Evolutionary conservation across 1,140 invertebrate genomes (phyloP).

Genomic region (Papilio dardanus): DNA sequence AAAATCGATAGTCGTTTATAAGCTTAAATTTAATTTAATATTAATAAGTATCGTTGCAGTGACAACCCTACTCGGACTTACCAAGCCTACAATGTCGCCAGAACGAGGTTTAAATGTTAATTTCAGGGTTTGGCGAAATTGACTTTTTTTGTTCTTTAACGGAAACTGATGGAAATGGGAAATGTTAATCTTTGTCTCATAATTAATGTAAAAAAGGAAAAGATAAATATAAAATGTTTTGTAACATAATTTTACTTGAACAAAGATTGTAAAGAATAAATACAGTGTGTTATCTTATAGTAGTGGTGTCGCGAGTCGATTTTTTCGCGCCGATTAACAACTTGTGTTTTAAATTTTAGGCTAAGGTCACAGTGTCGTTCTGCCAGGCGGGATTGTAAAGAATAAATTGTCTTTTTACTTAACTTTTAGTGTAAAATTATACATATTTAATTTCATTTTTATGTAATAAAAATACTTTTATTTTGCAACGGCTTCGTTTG

Average conservation of each 20-base stretch:
- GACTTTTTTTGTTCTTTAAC: slow-evolving; percentile 20
- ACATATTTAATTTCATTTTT: background rate
- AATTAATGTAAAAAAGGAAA: background rate
- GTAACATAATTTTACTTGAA: background rate
- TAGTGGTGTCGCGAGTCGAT: slow-evolving; percentile 12
- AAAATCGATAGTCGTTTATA: too few relatives aligned
- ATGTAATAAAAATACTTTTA: too few relatives aligned
- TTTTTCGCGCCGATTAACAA: slow-evolving; percentile 21
- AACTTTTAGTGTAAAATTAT: too few relatives aligned
- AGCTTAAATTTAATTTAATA: background rate
- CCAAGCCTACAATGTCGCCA: slow-evolving; percentile 25
- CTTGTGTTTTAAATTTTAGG: slow-evolving; percentile 26
- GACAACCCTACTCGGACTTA: slow-evolving; percentile 10
- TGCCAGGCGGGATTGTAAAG: background rate
- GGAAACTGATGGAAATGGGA: too few relatives aligned
- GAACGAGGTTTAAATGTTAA: slow-evolving; percentile 24
- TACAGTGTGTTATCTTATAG: background rate
- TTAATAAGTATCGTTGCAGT: background rate
- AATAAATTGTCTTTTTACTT: slow-evolving; percentile 6
- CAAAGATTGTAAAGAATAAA: slow-evolving; percentile 1
- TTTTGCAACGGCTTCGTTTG: too few relatives aligned
- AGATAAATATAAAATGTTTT: background rate
- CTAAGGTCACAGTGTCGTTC: slow-evolving; percentile 5
- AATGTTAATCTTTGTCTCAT: background rate
- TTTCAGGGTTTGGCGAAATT: slow-evolving; percentile 35